Evolutionary conservation across 2,113 vertebrate species (phyloP).

Genomic region (Poeciliopsis occidentalis): DNA sequence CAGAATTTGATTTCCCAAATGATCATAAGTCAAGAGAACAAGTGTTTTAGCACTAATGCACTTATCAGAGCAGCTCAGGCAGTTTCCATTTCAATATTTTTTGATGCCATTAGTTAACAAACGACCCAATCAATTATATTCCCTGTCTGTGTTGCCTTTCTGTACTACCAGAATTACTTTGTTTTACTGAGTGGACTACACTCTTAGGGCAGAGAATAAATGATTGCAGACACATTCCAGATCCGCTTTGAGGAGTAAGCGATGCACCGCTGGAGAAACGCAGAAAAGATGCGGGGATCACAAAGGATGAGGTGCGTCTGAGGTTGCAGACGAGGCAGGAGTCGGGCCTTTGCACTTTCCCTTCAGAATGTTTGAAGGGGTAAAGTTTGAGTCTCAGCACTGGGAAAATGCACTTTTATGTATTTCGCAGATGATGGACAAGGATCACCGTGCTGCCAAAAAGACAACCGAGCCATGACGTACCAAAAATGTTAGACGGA

Average conservation of each 20-base stretch:
- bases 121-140: constrained; percentile 39
- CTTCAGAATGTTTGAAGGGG: background rate
- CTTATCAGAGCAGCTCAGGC: constrained; percentile 28
- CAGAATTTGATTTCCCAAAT: constrained; percentile 36
- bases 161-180: constrained; percentile 31
- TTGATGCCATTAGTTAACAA: constrained; percentile 45
- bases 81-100: constrained; percentile 39
- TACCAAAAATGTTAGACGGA: constrained; percentile 25
- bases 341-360: constrained; percentile 9
- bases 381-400: constrained; percentile 13
- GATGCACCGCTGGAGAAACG: constrained; percentile 35
- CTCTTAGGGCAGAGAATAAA: constrained; percentile 59
- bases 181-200: constrained; percentile 37
- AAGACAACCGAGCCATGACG: constrained; percentile 34
- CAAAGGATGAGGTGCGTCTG: constrained; percentile 54
- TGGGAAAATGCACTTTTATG: constrained; percentile 5
- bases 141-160: constrained; percentile 32
- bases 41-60: constrained; percentile 39
- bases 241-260: constrained; percentile 39
- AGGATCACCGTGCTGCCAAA: background rate
- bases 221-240: constrained; percentile 72
- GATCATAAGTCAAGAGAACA: constrained; percentile 39
- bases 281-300: constrained; percentile 26
- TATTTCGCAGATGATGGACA: constrained; percentile 9
- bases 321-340: constrained; percentile 53